Evolutionary conservation across 2,113 vertebrate species (phyloP).

Genomic region (Dunckerocampus dactyliophorus): DNA sequence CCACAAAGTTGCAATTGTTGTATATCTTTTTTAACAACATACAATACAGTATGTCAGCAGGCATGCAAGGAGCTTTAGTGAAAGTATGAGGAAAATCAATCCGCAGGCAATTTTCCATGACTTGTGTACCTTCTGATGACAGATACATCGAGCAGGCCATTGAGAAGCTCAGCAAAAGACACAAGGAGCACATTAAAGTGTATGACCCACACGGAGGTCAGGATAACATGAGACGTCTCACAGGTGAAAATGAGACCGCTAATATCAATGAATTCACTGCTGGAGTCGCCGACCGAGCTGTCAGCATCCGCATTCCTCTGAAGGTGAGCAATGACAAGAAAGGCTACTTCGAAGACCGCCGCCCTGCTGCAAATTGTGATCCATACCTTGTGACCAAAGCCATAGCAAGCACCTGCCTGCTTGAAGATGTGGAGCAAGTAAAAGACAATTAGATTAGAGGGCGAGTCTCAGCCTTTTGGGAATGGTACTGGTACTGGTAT

Average conservation of each 20-base stretch:
- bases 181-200: constrained; percentile 68
- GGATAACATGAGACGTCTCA: constrained; percentile 77
- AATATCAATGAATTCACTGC: constrained; percentile 74
- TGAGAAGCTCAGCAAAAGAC: constrained; percentile 71
- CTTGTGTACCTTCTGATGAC: constrained; percentile 2
- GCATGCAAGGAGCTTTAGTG: no score
- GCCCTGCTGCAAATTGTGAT: constrained; percentile 79
- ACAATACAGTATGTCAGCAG: no score
- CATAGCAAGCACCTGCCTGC: constrained; percentile 68
- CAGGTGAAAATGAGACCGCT: constrained; percentile 70
- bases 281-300: constrained; percentile 68
- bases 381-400: constrained; percentile 71
- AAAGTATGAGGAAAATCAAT: no score
- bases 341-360: constrained; percentile 79
- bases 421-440: constrained; percentile 24
- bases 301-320: constrained; percentile 79
- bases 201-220: constrained; percentile 72
- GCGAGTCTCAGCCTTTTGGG: not conserved
- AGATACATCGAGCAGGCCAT: constrained; percentile 68
- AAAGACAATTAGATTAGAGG: not conserved
- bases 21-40: no score
- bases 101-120: no score
- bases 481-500: no score
- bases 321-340: constrained; percentile 68
- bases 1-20: not conserved